A percentile compares a stretch with the other conserved stretches of the same genome.
Conservation (phyloP, 2,888 invertebrate genomes). For the Lingula anatina region DNA sequence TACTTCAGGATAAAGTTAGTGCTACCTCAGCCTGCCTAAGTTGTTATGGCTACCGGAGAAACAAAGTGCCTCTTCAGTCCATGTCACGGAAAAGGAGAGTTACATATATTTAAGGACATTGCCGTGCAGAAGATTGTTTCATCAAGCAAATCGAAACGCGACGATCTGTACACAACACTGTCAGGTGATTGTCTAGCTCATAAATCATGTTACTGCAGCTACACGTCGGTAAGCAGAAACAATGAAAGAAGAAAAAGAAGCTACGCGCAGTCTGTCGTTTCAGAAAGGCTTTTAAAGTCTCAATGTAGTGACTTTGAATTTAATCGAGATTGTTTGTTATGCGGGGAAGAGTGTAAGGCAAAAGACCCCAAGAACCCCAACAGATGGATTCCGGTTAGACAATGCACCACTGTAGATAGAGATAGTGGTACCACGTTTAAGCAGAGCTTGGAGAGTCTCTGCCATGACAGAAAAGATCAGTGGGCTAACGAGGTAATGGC, state of each 20-base stretch:
- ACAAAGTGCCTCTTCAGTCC: background rate
- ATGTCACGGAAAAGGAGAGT: background rate
- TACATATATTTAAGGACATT: background rate
- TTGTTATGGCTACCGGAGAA: no score
- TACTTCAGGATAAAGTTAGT: no score
- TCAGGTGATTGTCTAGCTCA: background rate
- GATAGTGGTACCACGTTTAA: background rate
- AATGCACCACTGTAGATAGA: background rate
- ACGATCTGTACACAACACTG: background rate
- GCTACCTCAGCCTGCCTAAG: no score
- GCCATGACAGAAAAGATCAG: background rate
- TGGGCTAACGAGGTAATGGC: background rate
- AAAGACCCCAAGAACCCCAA: slow-evolving; percentile 1
- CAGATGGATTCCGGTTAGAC: slow-evolving; percentile 1
- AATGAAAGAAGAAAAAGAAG: background rate
- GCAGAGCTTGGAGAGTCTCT: background rate
- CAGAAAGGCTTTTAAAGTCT: background rate
- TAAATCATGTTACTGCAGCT: background rate
- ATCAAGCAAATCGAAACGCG: background rate
- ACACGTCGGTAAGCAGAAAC: background rate
- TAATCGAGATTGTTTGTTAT: background rate
- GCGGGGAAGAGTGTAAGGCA: slow-evolving; percentile 1
- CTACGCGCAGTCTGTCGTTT: background rate
- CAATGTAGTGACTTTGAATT: background rate
- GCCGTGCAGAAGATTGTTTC: background rate